Base-by-base conservation (phyloP, 2,113 vertebrate species). In the Stegostoma tigrinum region DNA sequence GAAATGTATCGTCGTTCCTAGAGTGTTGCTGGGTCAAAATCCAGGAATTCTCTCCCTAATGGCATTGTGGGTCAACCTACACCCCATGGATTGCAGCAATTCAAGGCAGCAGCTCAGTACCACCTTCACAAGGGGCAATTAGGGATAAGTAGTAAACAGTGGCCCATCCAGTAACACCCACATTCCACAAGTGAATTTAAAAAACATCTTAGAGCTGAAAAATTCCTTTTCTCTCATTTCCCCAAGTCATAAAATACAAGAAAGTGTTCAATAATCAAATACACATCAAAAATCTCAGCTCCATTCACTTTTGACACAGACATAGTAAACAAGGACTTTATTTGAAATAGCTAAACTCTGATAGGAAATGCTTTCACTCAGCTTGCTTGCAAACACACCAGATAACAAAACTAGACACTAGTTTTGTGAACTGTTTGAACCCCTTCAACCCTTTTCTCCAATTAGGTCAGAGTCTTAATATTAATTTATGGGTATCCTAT, bases 391-490 rank as follows among this genome's bases (percentile, higher is more conserved):
- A n/a, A 91, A 91, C 89, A 89, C 12, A 34, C 48, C 27, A 61
- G 52, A 3, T 1, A n/a, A 91, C 34, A 91, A n/a, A 30, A 23
- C 19, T 21, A 93, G 61, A 30, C 61, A 14, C 2, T 34, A 2
- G 17, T 89, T 61, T 66, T 93, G 2, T 0, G 21, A 67, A 93
- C 61, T 6, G 2, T 21, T 42, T 93, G 89, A 93, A 64, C 89
- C 89, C 64, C 21, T 66, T 93, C 89, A 66, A 91, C 15, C 89
- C 55, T n/a, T n/a, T 64, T 15, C 4, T 14, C 19, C 34, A 61
- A 93, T 93, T 66, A 93, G 89, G 64, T 91, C 89, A 66, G n/a
- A 66, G 19, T 17, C 89, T 93, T 93, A 93, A 17, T 66, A 38
- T 8, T 38, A 93, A 34, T 48, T 64, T 30, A 0, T 64, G 55